Evolutionary conservation across 2,797 vertebrate genomes (phyloP).

Genomic region (Enteromius fasciolatus): DNA sequence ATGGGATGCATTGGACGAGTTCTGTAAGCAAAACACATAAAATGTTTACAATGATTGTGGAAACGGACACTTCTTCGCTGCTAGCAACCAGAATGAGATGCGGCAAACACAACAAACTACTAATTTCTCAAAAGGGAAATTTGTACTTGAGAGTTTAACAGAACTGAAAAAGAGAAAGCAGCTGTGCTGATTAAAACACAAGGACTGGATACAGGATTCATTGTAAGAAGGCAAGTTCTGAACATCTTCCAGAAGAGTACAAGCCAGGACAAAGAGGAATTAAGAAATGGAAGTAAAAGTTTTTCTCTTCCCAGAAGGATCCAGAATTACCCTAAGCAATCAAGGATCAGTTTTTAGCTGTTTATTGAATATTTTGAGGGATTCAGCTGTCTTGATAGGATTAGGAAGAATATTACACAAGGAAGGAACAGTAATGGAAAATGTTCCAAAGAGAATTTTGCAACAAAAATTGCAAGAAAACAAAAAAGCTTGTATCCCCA

Average conservation of each 20-base stretch:
- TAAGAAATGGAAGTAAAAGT: background rate
- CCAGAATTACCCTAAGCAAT: too few relatives aligned
- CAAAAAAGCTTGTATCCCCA: background rate
- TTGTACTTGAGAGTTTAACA: background rate
- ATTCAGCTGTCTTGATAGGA: background rate
- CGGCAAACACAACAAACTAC: slow-evolving; percentile 9
- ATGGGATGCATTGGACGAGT: slow-evolving; percentile 45
- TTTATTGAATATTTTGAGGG: background rate
- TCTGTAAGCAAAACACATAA: slow-evolving; percentile 47
- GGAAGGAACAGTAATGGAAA: background rate
- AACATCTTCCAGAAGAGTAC: background rate
- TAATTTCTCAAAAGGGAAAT: slow-evolving; percentile 32
- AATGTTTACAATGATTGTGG: slow-evolving; percentile 51
- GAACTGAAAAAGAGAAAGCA: background rate
- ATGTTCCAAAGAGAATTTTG: background rate
- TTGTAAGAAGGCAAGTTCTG: background rate
- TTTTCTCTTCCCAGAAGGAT: background rate
- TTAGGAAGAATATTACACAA: background rate
- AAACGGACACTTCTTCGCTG: slow-evolving; percentile 11
- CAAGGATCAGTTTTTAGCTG: background rate
- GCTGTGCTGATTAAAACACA: background rate
- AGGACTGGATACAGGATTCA: background rate
- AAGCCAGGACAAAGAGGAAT: background rate
- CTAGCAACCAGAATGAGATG: slow-evolving; percentile 40
- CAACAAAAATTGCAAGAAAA: background rate